Percentiles rank a stretch among this genome's conserved stretches.
Conservation (phyloP, 2,888 invertebrate genomes). For the Volucella zonaria region DNA sequence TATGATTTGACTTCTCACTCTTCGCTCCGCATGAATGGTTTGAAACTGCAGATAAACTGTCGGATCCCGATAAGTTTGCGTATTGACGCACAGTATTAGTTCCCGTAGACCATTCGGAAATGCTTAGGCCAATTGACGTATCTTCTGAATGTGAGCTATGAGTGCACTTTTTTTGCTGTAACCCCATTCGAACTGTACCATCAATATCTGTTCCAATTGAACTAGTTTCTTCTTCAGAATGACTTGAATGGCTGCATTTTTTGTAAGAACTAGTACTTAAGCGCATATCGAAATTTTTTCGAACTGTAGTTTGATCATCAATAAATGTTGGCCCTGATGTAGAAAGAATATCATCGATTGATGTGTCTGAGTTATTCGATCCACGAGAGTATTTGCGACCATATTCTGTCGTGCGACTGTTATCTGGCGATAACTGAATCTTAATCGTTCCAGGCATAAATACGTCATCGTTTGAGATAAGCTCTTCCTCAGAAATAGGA, state of each 20-base stretch:
- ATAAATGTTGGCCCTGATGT: slow-evolving; percentile 83
- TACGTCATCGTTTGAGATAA: slow-evolving; percentile 85
- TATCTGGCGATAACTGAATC: slow-evolving; percentile 85
- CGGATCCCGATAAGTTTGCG: slow-evolving; percentile 88
- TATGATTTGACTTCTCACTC: slow-evolving; percentile 85
- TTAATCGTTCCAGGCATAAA: slow-evolving; percentile 85
- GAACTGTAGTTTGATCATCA: slow-evolving; percentile 85
- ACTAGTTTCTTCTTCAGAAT: slow-evolving; percentile 89
- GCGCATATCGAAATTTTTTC: slow-evolving; percentile 82
- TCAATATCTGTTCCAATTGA: slow-evolving; percentile 91
- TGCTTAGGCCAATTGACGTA: slow-evolving; percentile 92
- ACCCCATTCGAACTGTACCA: slow-evolving; percentile 90
- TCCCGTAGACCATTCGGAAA: slow-evolving; percentile 94
- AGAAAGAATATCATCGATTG: slow-evolving; percentile 86
- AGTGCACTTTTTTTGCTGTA: slow-evolving; percentile 91
- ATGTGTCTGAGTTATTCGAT: slow-evolving; percentile 87
- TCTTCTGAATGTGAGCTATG: slow-evolving; percentile 93
- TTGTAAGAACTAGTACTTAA: slow-evolving; percentile 85
- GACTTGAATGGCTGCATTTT: slow-evolving; percentile 87
- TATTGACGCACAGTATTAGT: slow-evolving; percentile 93
- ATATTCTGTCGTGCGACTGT: slow-evolving; percentile 82
- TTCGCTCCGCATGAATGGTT: slow-evolving; percentile 85
- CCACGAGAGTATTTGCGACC: slow-evolving; percentile 82
- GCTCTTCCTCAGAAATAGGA: slow-evolving; percentile 86
- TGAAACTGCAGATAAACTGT: slow-evolving; percentile 85